Conservation (phyloP, 1,140 invertebrate genomes). For the Bicyclus anynana region DNA sequence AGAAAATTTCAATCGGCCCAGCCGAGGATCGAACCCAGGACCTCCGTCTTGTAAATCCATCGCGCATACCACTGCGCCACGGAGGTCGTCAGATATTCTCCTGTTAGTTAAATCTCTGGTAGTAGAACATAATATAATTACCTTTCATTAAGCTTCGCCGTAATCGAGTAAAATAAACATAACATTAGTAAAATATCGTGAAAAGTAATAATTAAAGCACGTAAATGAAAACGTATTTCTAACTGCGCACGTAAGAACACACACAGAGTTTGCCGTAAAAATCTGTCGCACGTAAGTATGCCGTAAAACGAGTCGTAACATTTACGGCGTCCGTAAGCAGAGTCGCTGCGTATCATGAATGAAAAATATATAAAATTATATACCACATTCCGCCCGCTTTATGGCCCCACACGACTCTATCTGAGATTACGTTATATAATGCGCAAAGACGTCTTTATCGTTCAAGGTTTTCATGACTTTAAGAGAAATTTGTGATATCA, state of each 20-base stretch:
- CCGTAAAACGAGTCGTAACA: constrained; percentile 16
- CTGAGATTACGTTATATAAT: constrained; percentile 10
- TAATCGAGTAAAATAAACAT: no score
- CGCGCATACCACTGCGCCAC: no score
- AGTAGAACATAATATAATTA: no score
- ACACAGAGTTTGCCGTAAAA: constrained; percentile 7
- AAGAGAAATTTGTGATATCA: no score
- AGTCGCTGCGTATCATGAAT: constrained; percentile 37
- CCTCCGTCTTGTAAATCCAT: no score
- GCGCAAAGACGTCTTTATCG: not conserved
- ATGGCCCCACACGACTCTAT: constrained; percentile 12
- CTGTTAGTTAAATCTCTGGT: no score
- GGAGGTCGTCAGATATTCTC: no score
- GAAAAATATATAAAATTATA: constrained; percentile 46
- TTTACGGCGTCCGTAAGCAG: not conserved
- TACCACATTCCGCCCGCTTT: constrained; percentile 30
- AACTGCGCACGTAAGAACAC: not conserved
- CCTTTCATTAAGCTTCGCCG: no score
- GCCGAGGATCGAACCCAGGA: no score
- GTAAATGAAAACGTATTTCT: not conserved
- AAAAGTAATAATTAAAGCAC: not conserved
- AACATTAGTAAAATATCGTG: no score
- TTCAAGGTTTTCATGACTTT: not conserved
- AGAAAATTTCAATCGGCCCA: no score
- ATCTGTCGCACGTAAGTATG: constrained; percentile 10